Evolutionary conservation across 2,888 invertebrate genomes (phyloP).

Genomic region (Eupithecia insigniata): DNA sequence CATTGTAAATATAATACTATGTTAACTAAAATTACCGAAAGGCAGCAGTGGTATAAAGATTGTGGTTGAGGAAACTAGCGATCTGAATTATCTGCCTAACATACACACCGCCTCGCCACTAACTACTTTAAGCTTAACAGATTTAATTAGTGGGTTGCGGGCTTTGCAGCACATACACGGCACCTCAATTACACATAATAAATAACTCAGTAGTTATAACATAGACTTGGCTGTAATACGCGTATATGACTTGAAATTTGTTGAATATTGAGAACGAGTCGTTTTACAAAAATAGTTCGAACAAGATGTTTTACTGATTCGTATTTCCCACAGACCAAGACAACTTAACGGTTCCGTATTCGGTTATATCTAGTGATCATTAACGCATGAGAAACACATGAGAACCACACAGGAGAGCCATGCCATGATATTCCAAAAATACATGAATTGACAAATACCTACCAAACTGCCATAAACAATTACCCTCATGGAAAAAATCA

Average conservation of each 20-base stretch:
- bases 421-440: background rate
- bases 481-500: constrained; percentile 11
- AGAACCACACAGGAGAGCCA: constrained; percentile 26
- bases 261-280: background rate
- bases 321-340: background rate
- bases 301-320: background rate
- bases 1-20: constrained; percentile 55
- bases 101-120: constrained; percentile 32
- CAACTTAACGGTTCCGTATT: background rate
- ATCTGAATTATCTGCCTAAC: constrained; percentile 38
- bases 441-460: constrained; percentile 10
- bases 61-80: constrained; percentile 41
- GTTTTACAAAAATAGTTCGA: background rate
- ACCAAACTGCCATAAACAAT: constrained; percentile 26
- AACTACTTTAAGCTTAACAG: constrained; percentile 15
- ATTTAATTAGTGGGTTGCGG: constrained; percentile 13
- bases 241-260: background rate
- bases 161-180: constrained; percentile 45
- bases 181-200: constrained; percentile 51
- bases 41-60: constrained; percentile 44
- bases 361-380: constrained; percentile 34
- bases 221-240: constrained; percentile 34
- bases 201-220: constrained; percentile 51
- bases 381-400: constrained; percentile 2
- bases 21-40: constrained; percentile 49